Evolutionary conservation across 2,797 vertebrate species (phyloP).

Genomic region (Clarias pachynema): DNA sequence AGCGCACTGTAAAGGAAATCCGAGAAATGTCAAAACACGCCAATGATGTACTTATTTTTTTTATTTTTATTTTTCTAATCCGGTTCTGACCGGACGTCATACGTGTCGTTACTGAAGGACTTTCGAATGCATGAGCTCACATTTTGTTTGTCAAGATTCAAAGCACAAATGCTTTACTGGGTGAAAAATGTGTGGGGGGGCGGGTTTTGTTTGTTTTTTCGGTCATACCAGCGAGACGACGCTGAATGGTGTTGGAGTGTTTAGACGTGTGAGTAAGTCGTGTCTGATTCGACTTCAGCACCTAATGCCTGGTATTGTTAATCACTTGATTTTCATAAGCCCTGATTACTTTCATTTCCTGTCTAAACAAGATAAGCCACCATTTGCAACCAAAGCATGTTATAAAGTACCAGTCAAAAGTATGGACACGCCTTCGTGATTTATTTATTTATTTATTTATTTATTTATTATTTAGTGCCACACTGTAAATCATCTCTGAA

Average conservation of each 20-base stretch:
- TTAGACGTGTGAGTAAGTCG: neutral
- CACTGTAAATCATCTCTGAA: no score
- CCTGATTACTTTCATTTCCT: neutral
- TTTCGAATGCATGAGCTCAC: neutral
- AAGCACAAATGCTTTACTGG: neutral
- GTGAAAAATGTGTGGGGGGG: no score
- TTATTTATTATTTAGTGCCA: neutral
- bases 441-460: neutral
- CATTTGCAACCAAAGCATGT: neutral
- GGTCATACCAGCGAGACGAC: neutral
- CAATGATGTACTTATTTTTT: neutral
- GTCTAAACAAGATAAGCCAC: neutral
- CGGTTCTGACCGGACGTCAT: neutral
- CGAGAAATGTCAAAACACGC: neutral
- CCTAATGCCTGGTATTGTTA: neutral
- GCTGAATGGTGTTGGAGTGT: neutral
- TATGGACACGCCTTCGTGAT: neutral
- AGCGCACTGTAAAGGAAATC: constrained; percentile 21
- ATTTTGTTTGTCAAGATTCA: neutral
- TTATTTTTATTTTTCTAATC: no score
- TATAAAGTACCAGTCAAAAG: neutral
- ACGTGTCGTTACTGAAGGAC: neutral
- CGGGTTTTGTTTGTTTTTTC: no score
- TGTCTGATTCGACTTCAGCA: neutral
- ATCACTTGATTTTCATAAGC: neutral